Evolutionary conservation across 2,888 invertebrate genomes (phyloP).

Genomic region (Neoscelio sp.): DNA sequence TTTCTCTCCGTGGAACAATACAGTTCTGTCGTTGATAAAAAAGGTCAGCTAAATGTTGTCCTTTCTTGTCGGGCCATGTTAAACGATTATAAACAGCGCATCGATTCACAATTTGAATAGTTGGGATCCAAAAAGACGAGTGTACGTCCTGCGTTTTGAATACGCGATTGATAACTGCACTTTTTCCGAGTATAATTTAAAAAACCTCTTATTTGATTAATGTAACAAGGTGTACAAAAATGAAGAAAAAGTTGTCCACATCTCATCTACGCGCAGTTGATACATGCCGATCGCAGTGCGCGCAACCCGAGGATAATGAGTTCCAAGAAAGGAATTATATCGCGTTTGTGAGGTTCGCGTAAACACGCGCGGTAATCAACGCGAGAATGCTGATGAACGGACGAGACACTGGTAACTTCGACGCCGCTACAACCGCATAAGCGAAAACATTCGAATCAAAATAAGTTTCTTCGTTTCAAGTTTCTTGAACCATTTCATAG

Average conservation of each 20-base stretch:
- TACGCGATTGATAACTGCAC: constrained; percentile 6
- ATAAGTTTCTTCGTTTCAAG: constrained; percentile 13
- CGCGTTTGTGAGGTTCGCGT: constrained; percentile 41
- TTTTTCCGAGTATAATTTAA: constrained; percentile 24
- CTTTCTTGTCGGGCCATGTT: too few relatives aligned
- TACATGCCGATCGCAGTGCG: constrained; percentile 39
- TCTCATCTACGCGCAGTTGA: constrained; percentile 31
- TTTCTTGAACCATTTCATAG: constrained; percentile 25
- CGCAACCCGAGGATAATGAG: constrained; percentile 50
- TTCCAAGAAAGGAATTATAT: constrained; percentile 55
- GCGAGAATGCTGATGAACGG: constrained; percentile 45
- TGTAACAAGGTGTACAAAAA: constrained; percentile 34
- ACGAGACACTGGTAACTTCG: constrained; percentile 19
- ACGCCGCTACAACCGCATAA: constrained; percentile 2
- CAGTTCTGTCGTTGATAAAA: too few relatives aligned
- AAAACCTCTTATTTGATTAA: constrained; percentile 51
- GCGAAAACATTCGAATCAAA: constrained; percentile 40
- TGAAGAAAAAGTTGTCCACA: constrained; percentile 34
- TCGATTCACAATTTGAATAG: not conserved
- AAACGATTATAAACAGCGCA: too few relatives aligned
- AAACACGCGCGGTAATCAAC: constrained; percentile 54
- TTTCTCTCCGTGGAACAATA: too few relatives aligned
- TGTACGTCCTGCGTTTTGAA: not conserved
- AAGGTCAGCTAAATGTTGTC: too few relatives aligned
- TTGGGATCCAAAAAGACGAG: not conserved